Base-by-base conservation (phyloP, 1,140 invertebrate genomes). In the Stratiolaelaps scimitus region DNA sequence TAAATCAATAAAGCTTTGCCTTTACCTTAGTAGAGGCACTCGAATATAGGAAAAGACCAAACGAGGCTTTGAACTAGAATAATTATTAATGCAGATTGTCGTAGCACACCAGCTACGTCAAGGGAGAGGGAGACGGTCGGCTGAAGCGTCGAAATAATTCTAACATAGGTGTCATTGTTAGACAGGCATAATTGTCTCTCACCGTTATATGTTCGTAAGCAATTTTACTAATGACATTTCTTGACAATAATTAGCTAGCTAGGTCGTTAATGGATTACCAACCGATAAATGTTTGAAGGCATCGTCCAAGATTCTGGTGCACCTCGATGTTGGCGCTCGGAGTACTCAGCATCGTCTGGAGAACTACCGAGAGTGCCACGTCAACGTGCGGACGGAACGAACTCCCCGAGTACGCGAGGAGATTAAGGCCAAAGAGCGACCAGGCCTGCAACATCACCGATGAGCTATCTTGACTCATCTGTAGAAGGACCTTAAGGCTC, bases 201-300 rank as follows among this genome's bases (percentile, higher is more conserved):
- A n/a, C n/a, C n/a, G n/a, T n/a, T n/a, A n/a, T n/a, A n/a, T n/a
- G n/a, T n/a, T n/a, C n/a, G n/a, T n/a, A n/a, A n/a, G n/a, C n/a
- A n/a, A n/a, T n/a, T n/a, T n/a, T n/a, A n/a, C n/a, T n/a, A n/a
- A n/a, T n/a, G n/a, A n/a, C n/a, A n/a, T n/a, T n/a, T n/a, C n/a
- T n/a, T n/a, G n/a, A n/a, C n/a, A n/a, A n/a, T n/a, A n/a, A n/a
- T n/a, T n/a, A n/a, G n/a, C n/a, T n/a, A n/a, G n/a, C n/a, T n/a
- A n/a, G n/a, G n/a, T n/a, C n/a, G 34, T 6, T 40, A 40, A 6
- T 40, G 4, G 10, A 40, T 40, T 15, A 45, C 64, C 64, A 15
- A 67, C 66, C 66, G 15, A 65, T 67, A 56, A 34, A 67, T 13
- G 66, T 65, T 40, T 30, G 56, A 34, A 43, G 66, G 64, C 34